Base-by-base conservation (phyloP, 1,140 invertebrate genomes). In the Drosophila rhopaloa region DNA sequence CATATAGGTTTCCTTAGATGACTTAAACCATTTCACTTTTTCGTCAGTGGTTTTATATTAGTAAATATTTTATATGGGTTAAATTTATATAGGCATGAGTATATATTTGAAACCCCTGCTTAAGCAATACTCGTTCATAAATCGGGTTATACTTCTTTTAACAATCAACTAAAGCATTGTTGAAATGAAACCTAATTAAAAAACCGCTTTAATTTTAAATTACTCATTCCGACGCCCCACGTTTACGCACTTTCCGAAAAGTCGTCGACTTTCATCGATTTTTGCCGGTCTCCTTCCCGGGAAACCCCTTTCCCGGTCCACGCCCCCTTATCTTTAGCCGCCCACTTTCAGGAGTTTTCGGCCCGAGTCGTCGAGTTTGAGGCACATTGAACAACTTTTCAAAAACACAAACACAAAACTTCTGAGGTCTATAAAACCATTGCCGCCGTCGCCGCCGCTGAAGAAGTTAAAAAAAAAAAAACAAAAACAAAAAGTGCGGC, bases 371-470 rank as follows among this genome's bases (percentile, higher is more conserved):
- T 27, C 41, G 27, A 41, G 59, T 61, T 61, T 35, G 65, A 57
- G 56, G 58, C 55, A 40, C 54, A 60, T 75, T 74, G 46, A 58
- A 48, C 32, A 86, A 86, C 76, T 82, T 82, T 79, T 88, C 58
- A 76, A 84, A 84, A 84, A 83, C 81, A 83, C 81, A 83, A 79
- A 84, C 73, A 85, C 50, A 85, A 85, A 85, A 85, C 73, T 80
- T 84, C 63, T 77, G 81, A 80, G 72, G 81, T 80, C 72, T 80
- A 85, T 77, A 66, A 84, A 80, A 76, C 60, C 72, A 53, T 38
- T 56, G 73, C 61, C 38, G 60, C 32, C 44, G 75, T 24, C 66
- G 76, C 50, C 66, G 67, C 46, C 66, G 73, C 78, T 76, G 38
- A 81, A 81, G 71, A 83, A 83, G 76, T 83, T 84, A 24, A 50